Conservation (phyloP, 2,888 invertebrate species). For the Harpalus rubripes region DNA sequence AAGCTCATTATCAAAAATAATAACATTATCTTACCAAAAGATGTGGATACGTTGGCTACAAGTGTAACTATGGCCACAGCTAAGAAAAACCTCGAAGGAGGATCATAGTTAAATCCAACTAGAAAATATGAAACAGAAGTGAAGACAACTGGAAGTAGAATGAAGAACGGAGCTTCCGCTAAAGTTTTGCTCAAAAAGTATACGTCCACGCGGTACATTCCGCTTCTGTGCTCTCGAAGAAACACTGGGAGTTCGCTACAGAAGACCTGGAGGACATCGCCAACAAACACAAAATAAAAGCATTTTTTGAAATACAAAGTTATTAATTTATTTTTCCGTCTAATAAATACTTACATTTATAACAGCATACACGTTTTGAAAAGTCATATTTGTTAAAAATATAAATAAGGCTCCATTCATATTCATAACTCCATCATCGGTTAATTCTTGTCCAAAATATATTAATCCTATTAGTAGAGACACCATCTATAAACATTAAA, state of each 20-base stretch:
- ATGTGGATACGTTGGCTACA: conserved; percentile 93
- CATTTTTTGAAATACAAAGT: conserved; percentile 17
- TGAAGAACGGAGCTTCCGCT: conserved; percentile 92
- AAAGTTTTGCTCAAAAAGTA: conserved; percentile 95
- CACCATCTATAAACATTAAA: conserved; percentile 84
- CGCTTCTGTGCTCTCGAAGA: conserved; percentile 91
- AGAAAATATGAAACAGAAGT: conserved; percentile 92
- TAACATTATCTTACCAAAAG: conserved; percentile 84
- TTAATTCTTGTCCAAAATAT: conserved; percentile 89
- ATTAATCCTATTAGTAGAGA: conserved; percentile 92
- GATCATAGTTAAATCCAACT: conserved; percentile 88
- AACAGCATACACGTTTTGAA: conserved; percentile 96
- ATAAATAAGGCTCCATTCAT: conserved; percentile 95
- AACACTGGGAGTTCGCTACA: conserved; percentile 94
- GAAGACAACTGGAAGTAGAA: conserved; percentile 90
- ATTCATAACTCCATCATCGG: conserved; percentile 95
- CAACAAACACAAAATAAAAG: conserved; percentile 19
- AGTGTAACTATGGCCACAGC: conserved; percentile 85
- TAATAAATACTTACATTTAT: conserved; percentile 86
- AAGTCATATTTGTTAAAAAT: conserved; percentile 94
- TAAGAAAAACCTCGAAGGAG: conserved; percentile 86
- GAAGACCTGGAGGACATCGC: conserved; percentile 84
- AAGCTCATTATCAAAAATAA: no score
- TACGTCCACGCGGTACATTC: conserved; percentile 94
- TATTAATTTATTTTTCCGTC: no score